Evolutionary conservation across 2,797 vertebrate species (phyloP).

Genomic region (Crenuchus spilurus): DNA sequence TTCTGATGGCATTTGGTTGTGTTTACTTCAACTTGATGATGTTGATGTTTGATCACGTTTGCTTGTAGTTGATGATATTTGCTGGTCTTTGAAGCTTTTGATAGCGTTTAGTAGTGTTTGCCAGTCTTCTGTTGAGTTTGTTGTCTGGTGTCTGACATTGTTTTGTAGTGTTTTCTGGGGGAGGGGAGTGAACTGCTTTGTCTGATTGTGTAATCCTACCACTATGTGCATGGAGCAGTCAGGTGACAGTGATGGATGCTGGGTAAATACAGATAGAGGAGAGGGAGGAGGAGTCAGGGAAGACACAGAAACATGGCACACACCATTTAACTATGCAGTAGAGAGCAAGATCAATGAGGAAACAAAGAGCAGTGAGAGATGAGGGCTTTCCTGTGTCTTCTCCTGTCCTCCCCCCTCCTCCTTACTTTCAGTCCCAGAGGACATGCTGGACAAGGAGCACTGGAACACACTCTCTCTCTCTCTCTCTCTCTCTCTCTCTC

Average conservation of each 20-base stretch:
- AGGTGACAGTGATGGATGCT: constrained; percentile 51
- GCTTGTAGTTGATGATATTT: no score
- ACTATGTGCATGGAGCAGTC: constrained; percentile 23
- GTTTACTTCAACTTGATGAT: no score
- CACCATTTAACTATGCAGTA: constrained; percentile 38
- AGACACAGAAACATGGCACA: constrained; percentile 21
- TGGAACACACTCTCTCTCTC: not conserved
- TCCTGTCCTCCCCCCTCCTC: constrained; percentile 11
- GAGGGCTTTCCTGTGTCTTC: constrained; percentile 8
- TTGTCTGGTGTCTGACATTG: no score
- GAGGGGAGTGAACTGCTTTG: no score
- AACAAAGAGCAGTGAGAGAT: constrained; percentile 42
- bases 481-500: not conserved
- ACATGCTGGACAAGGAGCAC: not conserved
- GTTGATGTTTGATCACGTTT: no score
- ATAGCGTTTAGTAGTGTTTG: no score
- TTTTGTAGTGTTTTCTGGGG: no score
- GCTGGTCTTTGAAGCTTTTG: no score
- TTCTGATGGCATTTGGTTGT: no score
- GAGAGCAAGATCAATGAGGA: constrained; percentile 52
- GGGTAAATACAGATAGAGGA: constrained; percentile 39
- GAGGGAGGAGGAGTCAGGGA: constrained; percentile 1
- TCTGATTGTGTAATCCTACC: no score
- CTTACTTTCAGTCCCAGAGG: constrained; percentile 22
- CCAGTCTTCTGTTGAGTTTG: no score